A percentile compares a stretch with the other conserved stretches of the same genome.
These are phyloP conservation scores for Orthonevra nobilis DNA, from an alignment of 2,888 invertebrate genomes.

Conservation along the genomic window DNA sequence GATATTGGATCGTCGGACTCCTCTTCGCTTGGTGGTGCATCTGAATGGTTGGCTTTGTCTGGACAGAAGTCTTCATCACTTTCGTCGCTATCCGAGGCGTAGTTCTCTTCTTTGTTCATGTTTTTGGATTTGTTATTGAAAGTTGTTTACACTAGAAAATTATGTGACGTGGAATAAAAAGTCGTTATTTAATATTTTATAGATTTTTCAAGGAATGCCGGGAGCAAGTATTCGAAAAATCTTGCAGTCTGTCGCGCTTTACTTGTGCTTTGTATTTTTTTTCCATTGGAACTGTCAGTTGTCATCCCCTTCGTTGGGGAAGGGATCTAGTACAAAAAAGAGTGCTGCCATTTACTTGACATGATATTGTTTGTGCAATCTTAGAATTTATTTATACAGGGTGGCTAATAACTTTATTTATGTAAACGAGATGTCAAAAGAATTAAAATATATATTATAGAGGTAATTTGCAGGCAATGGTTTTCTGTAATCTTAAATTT, in stretches of 20 bases:
- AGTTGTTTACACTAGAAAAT: not conserved
- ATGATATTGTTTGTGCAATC: too few relatives aligned
- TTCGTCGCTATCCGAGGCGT: slow-evolving; percentile 85
- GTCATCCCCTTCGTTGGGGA: not conserved
- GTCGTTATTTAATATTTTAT: slow-evolving; percentile 22
- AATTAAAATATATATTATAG: too few relatives aligned
- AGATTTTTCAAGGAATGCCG: slow-evolving; percentile 60
- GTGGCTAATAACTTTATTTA: too few relatives aligned
- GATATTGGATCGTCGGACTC: slow-evolving; percentile 84
- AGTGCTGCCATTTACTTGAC: slow-evolving; percentile 19
- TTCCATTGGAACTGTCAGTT: slow-evolving; percentile 9
- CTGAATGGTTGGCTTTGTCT: slow-evolving; percentile 80
- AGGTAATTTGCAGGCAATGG: too few relatives aligned
- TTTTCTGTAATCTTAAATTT: too few relatives aligned
- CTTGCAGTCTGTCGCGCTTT: slow-evolving; percentile 9
- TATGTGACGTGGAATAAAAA: not conserved
- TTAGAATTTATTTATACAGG: too few relatives aligned
- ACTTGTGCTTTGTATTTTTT: slow-evolving; percentile 4
- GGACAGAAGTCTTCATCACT: slow-evolving; percentile 91
- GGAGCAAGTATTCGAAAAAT: slow-evolving; percentile 14
- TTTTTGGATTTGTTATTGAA: not conserved
- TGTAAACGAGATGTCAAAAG: too few relatives aligned
- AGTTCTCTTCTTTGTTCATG: slow-evolving; percentile 80
- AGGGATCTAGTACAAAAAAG: slow-evolving; percentile 34
- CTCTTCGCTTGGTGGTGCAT: slow-evolving; percentile 80